Conservation (phyloP, 2,797 vertebrate genomes). For the Eremophila alpestris region DNA sequence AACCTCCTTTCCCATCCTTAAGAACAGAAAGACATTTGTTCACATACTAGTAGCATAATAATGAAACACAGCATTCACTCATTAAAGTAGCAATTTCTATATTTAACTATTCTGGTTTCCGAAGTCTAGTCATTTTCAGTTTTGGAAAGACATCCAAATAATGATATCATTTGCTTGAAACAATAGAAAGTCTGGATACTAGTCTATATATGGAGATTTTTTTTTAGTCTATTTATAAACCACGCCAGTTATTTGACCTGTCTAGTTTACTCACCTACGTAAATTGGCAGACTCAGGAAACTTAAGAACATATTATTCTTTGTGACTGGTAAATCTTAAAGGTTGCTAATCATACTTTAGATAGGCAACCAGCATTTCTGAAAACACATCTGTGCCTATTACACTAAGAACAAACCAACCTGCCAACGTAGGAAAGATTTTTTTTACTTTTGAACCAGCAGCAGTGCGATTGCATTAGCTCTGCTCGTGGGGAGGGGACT, state of each 20-base stretch:
- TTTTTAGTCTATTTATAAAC: conserved; percentile 69
- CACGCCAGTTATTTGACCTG: conserved; percentile 60
- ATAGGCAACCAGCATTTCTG: not conserved
- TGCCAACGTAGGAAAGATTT: not conserved
- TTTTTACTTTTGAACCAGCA: not conserved
- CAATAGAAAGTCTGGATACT: conserved; percentile 73
- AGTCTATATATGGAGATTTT: conserved; percentile 68
- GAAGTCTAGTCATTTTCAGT: conserved; percentile 52
- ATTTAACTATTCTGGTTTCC: conserved; percentile 61
- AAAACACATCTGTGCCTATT: not conserved
- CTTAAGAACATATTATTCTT: conserved; percentile 56
- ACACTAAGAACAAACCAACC: not conserved
- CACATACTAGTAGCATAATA: conserved; percentile 41
- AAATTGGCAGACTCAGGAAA: conserved; percentile 54
- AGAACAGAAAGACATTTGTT: conserved; percentile 63
- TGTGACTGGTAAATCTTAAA: not conserved
- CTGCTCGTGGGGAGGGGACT: not conserved
- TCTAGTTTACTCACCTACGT: conserved; percentile 67
- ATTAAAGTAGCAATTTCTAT: conserved; percentile 62
- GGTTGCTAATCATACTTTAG: not conserved
- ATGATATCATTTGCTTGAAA: conserved; percentile 70
- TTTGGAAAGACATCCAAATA: conserved; percentile 66
- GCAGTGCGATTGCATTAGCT: not conserved
- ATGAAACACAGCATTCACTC: conserved; percentile 46
- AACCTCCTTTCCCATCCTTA: conserved; percentile 16